phyloP scores from a whole-genome alignment of 2,797 vertebrate genomes.

The Liparis tanakae region DNA sequence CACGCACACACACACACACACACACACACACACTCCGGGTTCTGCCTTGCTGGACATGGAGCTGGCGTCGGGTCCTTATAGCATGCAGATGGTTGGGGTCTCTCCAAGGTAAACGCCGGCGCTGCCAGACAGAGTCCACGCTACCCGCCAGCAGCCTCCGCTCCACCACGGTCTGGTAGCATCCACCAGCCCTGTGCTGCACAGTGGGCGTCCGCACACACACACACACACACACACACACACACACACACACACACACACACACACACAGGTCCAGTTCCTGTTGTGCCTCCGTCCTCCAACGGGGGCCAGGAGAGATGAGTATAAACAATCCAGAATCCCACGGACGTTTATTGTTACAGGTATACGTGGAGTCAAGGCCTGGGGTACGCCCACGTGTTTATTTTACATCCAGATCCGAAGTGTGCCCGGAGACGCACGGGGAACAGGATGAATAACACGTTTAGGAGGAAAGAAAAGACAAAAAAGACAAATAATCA shows the following conservation, averaged over 20 bases:
- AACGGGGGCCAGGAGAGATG: conserved; percentile 64
- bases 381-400: conserved; percentile 25
- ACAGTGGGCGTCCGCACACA: conserved; percentile 67
- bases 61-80: conserved; percentile 73
- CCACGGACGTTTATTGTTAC: conserved; percentile 77
- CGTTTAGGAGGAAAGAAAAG: conserved; percentile 77
- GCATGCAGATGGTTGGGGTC: conserved; percentile 79
- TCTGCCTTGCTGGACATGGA: conserved; percentile 62
- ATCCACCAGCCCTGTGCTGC: conserved; percentile 63
- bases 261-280: conserved; percentile 68
- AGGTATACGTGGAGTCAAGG: conserved; percentile 70
- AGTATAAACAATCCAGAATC: conserved; percentile 75
- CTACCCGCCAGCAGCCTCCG: conserved; percentile 74
- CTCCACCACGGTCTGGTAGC: conserved; percentile 77
- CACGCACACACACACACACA: conserved; percentile 13
- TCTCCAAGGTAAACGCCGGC: conserved; percentile 75
- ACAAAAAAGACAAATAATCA: conserved; percentile 82
- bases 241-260: conserved; percentile 52
- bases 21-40: conserved; percentile 40
- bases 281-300: conserved; percentile 77
- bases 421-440: conserved; percentile 79
- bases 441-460: conserved; percentile 81
- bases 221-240: conserved; percentile 6
- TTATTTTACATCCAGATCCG: conserved; percentile 79
- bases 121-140: conserved; percentile 62